Evolutionary conservation across 2,888 invertebrate species (phyloP).

Genomic region (Drosophila greeni): DNA sequence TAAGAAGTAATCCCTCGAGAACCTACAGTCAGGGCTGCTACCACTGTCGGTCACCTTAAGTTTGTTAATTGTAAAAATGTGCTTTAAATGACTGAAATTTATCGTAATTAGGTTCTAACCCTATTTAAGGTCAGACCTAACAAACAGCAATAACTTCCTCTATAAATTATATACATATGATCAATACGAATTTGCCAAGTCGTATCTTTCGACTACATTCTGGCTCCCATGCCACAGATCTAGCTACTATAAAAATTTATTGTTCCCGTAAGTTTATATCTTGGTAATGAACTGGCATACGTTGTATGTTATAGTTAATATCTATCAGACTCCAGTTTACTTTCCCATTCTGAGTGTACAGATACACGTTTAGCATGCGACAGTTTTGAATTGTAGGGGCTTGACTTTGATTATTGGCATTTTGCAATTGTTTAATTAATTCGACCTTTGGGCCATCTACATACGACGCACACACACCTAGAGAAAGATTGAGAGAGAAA

Average conservation of each 20-base stretch:
- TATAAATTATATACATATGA: too few relatives aligned
- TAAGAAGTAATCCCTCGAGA: slow-evolving; percentile 4
- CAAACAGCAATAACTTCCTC: too few relatives aligned
- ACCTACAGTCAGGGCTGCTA: background rate
- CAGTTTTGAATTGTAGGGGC: slow-evolving; percentile 1
- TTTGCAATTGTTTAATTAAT: slow-evolving; percentile 62
- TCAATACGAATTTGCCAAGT: too few relatives aligned
- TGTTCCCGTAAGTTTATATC: too few relatives aligned
- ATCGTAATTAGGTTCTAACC: background rate
- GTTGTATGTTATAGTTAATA: too few relatives aligned
- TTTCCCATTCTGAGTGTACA: background rate
- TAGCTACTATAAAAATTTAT: too few relatives aligned
- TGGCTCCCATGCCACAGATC: too few relatives aligned
- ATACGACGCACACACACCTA: slow-evolving; percentile 3
- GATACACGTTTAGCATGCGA: background rate
- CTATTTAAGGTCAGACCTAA: background rate
- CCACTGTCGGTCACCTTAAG: background rate
- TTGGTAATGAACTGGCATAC: too few relatives aligned
- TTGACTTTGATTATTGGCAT: slow-evolving; percentile 29
- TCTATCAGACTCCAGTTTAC: background rate
- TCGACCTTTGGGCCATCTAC: slow-evolving; percentile 55
- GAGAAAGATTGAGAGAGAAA: background rate
- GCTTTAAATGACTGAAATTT: background rate
- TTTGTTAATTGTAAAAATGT: background rate
- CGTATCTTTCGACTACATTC: too few relatives aligned